Conservation (phyloP, 2,113 vertebrate species). For the Dicrurus megarhynchus region DNA sequence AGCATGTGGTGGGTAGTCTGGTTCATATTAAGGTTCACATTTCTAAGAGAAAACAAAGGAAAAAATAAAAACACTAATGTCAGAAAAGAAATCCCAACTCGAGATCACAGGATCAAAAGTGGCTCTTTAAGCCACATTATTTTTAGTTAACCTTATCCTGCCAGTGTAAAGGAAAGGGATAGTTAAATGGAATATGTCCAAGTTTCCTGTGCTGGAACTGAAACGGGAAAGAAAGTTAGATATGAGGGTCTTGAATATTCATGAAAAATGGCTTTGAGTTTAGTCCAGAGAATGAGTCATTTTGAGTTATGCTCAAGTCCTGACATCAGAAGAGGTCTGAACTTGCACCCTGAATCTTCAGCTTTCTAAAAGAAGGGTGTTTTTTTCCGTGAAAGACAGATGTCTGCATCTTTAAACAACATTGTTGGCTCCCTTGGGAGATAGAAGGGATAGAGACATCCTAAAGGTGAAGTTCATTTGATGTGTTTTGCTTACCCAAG, state of each 20-base stretch:
- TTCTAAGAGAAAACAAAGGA: neutral
- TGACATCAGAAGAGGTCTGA: neutral
- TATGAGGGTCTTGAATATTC: neutral
- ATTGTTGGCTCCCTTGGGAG: neutral
- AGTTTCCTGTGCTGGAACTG: neutral
- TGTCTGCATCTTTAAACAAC: neutral
- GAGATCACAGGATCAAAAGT: neutral
- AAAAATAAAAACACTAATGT: neutral
- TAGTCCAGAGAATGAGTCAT: neutral
- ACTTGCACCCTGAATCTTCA: neutral
- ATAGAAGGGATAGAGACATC: neutral
- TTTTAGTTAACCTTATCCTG: neutral
- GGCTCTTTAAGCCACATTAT: neutral
- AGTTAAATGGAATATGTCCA: neutral
- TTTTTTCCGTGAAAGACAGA: neutral
- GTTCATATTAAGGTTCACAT: neutral
- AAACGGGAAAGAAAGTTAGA: neutral
- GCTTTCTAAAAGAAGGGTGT: neutral
- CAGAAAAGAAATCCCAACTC: neutral
- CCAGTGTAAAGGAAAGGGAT: neutral
- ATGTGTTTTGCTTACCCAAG: neutral
- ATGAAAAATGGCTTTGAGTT: constrained; percentile 14
- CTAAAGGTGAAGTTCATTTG: neutral
- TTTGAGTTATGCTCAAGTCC: neutral
- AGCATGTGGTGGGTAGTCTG: neutral